phyloP scores from a whole-genome alignment of 2,113 vertebrate species.

The Anser brachyrhynchus region DNA sequence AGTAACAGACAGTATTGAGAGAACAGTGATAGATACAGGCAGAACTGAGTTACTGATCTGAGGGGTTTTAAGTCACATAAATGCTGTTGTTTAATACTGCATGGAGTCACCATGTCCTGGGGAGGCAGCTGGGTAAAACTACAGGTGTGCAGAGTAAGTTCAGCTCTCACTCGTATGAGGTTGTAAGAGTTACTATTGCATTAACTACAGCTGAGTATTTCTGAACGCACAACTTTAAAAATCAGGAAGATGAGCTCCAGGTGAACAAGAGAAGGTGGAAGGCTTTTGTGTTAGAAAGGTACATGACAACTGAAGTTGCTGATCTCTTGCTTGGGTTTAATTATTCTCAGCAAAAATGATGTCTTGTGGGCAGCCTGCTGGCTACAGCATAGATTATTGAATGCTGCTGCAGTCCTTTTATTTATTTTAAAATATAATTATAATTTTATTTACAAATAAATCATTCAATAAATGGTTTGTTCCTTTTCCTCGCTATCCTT shows the following conservation, averaged over 20 bases:
- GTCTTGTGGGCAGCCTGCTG: not conserved
- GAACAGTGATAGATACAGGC: not conserved
- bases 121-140: not conserved
- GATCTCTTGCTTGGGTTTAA: not conserved
- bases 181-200: not conserved
- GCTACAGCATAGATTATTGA: not conserved
- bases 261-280: not conserved
- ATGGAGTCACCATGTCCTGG: not conserved
- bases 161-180: not conserved
- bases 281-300: not conserved
- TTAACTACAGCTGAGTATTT: not conserved
- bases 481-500: not conserved
- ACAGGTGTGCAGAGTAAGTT: not conserved
- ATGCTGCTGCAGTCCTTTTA: not conserved
- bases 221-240: not conserved
- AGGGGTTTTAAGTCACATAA: not conserved
- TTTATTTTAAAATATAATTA: no score
- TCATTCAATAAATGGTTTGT: no score
- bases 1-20: not conserved
- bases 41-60: not conserved
- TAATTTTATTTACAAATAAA: no score
- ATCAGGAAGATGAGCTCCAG: not conserved
- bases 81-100: not conserved
- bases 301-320: not conserved
- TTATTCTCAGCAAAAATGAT: not conserved